Conservation (phyloP, 2,113 vertebrate genomes). For the Plectropomus leopardus region DNA sequence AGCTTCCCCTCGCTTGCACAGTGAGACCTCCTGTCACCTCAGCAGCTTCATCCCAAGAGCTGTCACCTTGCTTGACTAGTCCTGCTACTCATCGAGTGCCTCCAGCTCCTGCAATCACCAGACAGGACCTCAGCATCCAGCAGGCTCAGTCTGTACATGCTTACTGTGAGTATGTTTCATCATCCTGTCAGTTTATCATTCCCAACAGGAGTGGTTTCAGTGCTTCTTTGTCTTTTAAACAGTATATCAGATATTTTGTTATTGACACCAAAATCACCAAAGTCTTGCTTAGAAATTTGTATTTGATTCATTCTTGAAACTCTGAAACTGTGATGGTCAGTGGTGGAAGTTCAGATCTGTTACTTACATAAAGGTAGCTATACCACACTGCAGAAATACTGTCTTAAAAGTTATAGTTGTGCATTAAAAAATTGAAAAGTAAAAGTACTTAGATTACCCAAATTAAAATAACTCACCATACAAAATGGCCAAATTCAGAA, state of each 20-base stretch:
- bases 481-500: no score
- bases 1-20: background rate
- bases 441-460: no score
- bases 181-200: background rate
- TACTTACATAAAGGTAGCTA: no score
- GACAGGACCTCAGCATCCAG: background rate
- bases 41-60: conserved; percentile 27
- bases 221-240: background rate
- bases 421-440: no score
- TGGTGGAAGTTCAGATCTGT: no score
- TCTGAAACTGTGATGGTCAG: background rate
- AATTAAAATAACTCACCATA: no score
- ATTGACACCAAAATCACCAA: background rate
- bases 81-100: conserved; percentile 11
- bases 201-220: no score
- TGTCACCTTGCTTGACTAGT: conserved; percentile 35
- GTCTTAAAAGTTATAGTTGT: no score
- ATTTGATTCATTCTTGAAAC: no score
- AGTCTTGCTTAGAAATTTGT: no score
- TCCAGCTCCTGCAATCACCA: background rate
- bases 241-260: background rate
- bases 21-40: conserved; percentile 42
- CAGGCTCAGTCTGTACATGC: background rate
- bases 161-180: background rate
- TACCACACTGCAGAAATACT: no score